Evolutionary conservation across 2,888 invertebrate species (phyloP).

Genomic region (Tupiocoris notatus): DNA sequence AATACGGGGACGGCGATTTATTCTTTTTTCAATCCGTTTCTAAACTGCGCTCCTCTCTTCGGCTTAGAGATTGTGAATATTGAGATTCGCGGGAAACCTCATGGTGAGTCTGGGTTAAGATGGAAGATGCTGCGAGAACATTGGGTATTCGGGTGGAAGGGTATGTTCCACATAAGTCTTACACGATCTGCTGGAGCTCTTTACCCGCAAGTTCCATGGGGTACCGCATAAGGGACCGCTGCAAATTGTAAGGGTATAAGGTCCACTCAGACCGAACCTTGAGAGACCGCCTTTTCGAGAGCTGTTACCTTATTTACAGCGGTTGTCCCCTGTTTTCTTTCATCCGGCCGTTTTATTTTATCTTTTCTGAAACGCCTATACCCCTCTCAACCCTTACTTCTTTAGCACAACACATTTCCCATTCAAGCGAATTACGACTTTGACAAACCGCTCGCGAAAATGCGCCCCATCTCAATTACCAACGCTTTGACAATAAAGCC

Average conservation of each 20-base stretch:
- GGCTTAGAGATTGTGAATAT: constrained; percentile 14
- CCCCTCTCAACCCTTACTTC: too few relatives aligned
- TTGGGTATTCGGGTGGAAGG: not conserved
- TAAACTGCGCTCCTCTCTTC: constrained; percentile 2
- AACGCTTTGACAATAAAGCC: too few relatives aligned
- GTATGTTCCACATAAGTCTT: constrained; percentile 25
- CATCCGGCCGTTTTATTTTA: constrained; percentile 5
- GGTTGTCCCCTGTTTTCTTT: constrained; percentile 25
- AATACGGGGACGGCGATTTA: not conserved
- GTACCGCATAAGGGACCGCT: not conserved
- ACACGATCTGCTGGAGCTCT: constrained; percentile 27
- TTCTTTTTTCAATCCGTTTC: constrained; percentile 32
- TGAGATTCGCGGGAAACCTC: constrained; percentile 1
- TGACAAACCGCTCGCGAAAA: too few relatives aligned
- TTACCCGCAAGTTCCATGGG: not conserved
- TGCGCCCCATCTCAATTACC: too few relatives aligned
- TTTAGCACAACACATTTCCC: too few relatives aligned
- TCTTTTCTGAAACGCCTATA: too few relatives aligned
- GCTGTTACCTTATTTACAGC: constrained; percentile 17
- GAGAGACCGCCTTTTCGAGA: not conserved
- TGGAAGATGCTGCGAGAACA: not conserved
- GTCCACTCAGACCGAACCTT: not conserved
- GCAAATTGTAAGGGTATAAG: not conserved
- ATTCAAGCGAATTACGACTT: too few relatives aligned
- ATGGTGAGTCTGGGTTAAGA: not conserved